Conservation (phyloP, 2,888 invertebrate genomes). For the Arctia plantaginis region DNA sequence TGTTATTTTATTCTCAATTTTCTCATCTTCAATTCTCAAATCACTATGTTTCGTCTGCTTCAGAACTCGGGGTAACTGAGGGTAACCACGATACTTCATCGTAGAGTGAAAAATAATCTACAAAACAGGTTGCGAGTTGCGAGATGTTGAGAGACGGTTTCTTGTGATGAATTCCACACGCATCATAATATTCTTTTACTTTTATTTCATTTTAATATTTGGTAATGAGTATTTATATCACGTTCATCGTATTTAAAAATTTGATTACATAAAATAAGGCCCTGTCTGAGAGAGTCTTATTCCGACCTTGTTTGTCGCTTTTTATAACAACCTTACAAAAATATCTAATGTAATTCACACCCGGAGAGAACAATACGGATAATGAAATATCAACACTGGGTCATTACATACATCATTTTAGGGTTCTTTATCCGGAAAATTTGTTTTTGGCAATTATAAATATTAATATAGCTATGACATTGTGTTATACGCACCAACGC, state of each 20-base stretch:
- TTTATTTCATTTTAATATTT: constrained; percentile 28
- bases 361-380: constrained; percentile 65
- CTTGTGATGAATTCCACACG: background rate
- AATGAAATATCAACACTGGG: constrained; percentile 75
- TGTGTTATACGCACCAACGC: background rate
- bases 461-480: background rate
- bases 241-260: constrained; percentile 65
- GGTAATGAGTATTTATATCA: constrained; percentile 40
- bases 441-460: background rate
- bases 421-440: background rate
- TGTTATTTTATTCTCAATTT: no score
- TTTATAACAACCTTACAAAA: constrained; percentile 69
- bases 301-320: constrained; percentile 67
- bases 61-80: no score
- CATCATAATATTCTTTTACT: constrained; percentile 19
- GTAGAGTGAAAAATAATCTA: no score
- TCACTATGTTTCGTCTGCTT: no score
- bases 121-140: no score
- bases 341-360: constrained; percentile 69
- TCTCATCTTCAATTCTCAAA: no score
- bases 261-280: constrained; percentile 73
- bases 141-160: no score
- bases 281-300: constrained; percentile 69
- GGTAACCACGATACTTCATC: no score
- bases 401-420: constrained; percentile 52